Evolutionary conservation across 2,797 vertebrate genomes (phyloP), one percentile per base, ranked within the genome.

Genomic region (Periparus ater): DNA sequence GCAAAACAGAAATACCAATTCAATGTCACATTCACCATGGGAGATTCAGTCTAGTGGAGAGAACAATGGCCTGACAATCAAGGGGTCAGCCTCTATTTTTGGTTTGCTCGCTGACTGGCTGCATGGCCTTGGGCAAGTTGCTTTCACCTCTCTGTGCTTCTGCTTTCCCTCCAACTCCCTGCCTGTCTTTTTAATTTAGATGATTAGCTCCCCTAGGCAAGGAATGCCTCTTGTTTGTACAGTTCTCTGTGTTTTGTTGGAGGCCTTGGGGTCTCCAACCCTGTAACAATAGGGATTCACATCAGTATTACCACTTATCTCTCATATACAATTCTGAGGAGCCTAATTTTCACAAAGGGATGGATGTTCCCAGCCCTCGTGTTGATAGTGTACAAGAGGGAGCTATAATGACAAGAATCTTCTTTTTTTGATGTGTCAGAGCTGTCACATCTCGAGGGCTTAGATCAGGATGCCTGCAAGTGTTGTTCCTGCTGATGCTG

Each of bases 51-150:
- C 86, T 93, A 85, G 81, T 84, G 66, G 75, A 95, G 84, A 65
- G 68, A 96, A 97, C 89, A 95, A 91, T 86, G 85, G 82, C n/a
- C 76, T 88, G 92, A 85, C 93, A 93, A 85, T 95, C 87, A 92
- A 80, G 62, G 72, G 87, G 85, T 94, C 89, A 96, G 76, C 81
- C 76, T 94, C 95, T 95, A 92, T 97, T 96, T 96, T 96, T 85
- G 76, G 82, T 83, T 84, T 71, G 15, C 78, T 85, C 0, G 1
- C 22, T 13, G 47, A 53, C 75, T 89, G 78, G 30, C 78, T 93
- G 10, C 5, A 4, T 89, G 72, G 95, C 96, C 93, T 75, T 80
- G 73, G 87, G 96, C 92, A 96, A 94, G 85, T 95, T 15, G 58
- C 89, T 95, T 96, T 93, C 89, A 93, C 92, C 68, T 92, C 85